Conservation (phyloP, 1,140 invertebrate species). For the Drosophila kanapiae region DNA sequence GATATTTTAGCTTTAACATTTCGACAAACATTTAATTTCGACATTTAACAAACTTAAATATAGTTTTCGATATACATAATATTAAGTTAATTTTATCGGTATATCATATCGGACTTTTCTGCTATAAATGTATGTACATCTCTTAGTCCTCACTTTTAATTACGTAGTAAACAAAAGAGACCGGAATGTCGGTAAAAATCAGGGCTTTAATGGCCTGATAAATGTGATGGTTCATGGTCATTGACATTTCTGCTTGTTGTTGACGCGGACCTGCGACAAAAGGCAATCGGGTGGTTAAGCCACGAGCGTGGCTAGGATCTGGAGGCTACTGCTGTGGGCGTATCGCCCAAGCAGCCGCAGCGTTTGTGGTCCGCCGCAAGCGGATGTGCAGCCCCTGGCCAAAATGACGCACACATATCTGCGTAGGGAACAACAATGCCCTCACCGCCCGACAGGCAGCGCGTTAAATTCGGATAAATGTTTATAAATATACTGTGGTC, state of each 20-base stretch:
- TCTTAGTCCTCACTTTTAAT: conserved; percentile 20
- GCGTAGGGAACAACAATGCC: background rate
- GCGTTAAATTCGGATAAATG: conserved; percentile 63
- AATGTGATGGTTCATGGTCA: conserved; percentile 45
- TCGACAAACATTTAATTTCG: no score
- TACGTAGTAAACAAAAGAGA: conserved; percentile 34
- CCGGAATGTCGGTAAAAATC: conserved; percentile 20
- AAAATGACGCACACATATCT: conserved; percentile 30
- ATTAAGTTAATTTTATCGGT: no score
- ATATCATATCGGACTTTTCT: no score
- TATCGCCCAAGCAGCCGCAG: conserved; percentile 54
- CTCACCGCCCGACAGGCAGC: background rate
- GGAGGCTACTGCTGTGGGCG: conserved; percentile 7
- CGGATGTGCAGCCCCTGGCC: conserved; percentile 57
- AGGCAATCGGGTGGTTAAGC: conserved; percentile 36
- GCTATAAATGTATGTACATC: no score
- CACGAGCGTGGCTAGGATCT: conserved; percentile 14
- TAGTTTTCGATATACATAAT: no score
- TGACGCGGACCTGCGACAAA: conserved; percentile 19
- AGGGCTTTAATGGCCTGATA: conserved; percentile 37
- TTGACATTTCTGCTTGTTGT: conserved; percentile 40
- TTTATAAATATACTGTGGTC: conserved; percentile 77
- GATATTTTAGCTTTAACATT: no score
- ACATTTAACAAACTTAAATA: no score
- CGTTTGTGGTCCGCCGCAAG: conserved; percentile 72